These are phyloP conservation scores for Malurus melanocephalus DNA, from an alignment of 2,113 vertebrate genomes.

Conservation along the genomic window DNA sequence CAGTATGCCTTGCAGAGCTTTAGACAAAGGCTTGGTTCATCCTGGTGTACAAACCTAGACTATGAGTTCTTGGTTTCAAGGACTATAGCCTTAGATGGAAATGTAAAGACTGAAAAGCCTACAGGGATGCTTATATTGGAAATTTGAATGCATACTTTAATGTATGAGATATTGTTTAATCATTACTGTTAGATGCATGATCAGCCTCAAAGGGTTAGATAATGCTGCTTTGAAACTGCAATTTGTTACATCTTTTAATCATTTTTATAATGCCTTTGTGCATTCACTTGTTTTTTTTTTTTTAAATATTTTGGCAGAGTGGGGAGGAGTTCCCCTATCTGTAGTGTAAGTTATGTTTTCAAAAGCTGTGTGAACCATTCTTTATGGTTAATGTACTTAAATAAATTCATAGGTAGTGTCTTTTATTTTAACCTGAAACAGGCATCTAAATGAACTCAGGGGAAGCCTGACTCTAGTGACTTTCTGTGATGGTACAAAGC, in stretches of 20 bases:
- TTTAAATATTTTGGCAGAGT: background rate
- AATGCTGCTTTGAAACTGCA: background rate
- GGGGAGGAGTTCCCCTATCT: background rate
- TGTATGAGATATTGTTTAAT: background rate
- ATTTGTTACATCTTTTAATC: background rate
- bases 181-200: background rate
- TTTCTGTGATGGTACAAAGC: background rate
- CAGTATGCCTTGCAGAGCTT: background rate
- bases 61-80: background rate
- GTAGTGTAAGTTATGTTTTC: background rate
- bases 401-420: background rate
- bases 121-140: background rate
- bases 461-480: background rate
- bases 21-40: background rate
- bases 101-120: background rate
- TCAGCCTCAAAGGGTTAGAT: background rate
- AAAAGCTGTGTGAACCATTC: background rate
- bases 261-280: background rate
- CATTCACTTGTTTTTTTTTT: background rate
- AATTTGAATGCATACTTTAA: background rate
- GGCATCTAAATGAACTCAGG: background rate
- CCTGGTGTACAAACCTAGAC: background rate
- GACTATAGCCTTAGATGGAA: background rate
- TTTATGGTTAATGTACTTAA: background rate
- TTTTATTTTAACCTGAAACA: background rate